Conservation (phyloP, 2,888 invertebrate genomes). For the Volucella zonaria region DNA sequence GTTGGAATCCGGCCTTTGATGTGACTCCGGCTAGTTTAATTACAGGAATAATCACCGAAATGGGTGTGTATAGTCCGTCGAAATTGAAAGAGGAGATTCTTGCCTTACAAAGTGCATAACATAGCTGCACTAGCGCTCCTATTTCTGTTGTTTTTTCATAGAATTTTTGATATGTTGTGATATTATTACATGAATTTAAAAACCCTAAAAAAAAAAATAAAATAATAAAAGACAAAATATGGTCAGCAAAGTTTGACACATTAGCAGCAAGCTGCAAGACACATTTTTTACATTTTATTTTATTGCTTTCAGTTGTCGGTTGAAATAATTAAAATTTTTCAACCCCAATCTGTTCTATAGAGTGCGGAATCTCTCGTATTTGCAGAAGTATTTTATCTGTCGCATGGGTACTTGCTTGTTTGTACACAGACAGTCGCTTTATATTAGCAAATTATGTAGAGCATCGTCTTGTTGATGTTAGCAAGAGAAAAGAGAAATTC, state of each 20-base stretch:
- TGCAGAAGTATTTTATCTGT: slow-evolving; percentile 19
- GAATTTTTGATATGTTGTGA: slow-evolving; percentile 71
- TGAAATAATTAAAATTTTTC: slow-evolving; percentile 2
- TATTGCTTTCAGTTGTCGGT: background rate
- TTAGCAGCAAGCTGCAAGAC: slow-evolving; percentile 29
- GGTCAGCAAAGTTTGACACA: slow-evolving; percentile 42
- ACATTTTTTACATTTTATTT: slow-evolving; percentile 1
- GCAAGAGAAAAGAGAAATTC: background rate
- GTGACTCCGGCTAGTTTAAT: slow-evolving; percentile 97
- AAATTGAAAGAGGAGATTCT: slow-evolving; percentile 79
- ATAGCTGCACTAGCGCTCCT: slow-evolving; percentile 32
- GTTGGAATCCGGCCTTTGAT: slow-evolving; percentile 99
- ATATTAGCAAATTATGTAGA: slow-evolving; percentile 13
- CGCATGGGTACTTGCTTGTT: background rate
- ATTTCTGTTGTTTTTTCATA: slow-evolving; percentile 58
- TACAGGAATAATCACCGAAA: slow-evolving; percentile 96
- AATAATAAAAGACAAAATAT: slow-evolving; percentile 58
- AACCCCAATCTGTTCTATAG: slow-evolving; percentile 14
- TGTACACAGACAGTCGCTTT: slow-evolving; percentile 10
- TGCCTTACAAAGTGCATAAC: slow-evolving; percentile 62
- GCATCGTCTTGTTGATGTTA: slow-evolving; percentile 17
- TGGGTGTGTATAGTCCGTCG: slow-evolving; percentile 90
- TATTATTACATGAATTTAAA: slow-evolving; percentile 70
- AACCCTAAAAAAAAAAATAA: slow-evolving; percentile 42
- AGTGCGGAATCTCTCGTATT: slow-evolving; percentile 15